phyloP scores from a whole-genome alignment of 2,888 invertebrate genomes.

The Cantharis rustica region DNA sequence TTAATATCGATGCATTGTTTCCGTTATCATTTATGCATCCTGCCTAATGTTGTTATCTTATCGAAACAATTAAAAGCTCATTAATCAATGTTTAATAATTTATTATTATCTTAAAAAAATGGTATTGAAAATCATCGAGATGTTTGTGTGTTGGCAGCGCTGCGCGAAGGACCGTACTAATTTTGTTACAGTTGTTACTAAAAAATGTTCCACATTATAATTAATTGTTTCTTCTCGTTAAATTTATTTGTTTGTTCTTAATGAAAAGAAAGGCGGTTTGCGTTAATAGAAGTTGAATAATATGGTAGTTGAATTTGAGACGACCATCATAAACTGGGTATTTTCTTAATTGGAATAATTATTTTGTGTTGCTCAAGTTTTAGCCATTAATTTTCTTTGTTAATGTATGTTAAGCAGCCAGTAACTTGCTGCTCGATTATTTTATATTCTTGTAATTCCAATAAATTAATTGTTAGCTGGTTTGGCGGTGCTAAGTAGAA shows the following conservation, averaged over 20 bases:
- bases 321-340: background rate
- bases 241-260: background rate
- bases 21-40: background rate
- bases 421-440: background rate
- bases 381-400: background rate
- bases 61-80: background rate
- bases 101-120: background rate
- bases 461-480: conserved; percentile 8
- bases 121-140: background rate
- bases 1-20: background rate
- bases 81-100: background rate
- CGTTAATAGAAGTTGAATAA: background rate
- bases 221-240: background rate
- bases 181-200: background rate
- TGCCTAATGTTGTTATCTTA: background rate
- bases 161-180: background rate
- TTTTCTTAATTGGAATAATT: background rate
- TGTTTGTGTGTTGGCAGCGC: background rate
- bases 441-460: conserved; percentile 3
- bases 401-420: background rate
- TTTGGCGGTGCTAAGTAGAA: conserved; percentile 19
- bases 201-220: background rate
- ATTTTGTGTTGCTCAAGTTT: background rate
- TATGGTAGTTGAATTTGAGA: background rate
- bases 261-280: background rate